phyloP scores from a whole-genome alignment of 2,797 vertebrate genomes.

The Gymnopithys bicolor region DNA sequence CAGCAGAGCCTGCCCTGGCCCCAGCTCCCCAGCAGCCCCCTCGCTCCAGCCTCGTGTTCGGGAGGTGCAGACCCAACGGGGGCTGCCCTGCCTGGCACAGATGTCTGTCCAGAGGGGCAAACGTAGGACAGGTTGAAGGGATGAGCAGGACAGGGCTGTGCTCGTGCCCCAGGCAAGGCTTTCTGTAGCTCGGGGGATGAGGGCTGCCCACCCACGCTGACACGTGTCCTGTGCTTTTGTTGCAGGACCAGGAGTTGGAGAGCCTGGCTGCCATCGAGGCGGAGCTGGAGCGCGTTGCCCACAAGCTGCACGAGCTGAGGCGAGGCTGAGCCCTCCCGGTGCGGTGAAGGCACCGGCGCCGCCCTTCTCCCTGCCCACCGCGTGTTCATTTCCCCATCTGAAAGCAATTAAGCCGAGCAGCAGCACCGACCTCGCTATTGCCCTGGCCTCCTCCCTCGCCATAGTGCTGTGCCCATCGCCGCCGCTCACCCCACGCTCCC shows the following conservation, averaged over 20 bases:
- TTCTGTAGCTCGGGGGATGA: accelerated
- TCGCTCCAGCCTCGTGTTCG: accelerated
- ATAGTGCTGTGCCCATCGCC: neutral
- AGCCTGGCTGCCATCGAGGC: slow-evolving; percentile 93
- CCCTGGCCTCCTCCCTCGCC: slow-evolving; percentile 24
- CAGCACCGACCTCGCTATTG: neutral
- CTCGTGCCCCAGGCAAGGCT: accelerated
- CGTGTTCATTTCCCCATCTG: neutral
- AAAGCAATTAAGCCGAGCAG: slow-evolving; percentile 17
- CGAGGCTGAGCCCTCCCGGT: slow-evolving; percentile 56
- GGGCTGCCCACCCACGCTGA: neutral
- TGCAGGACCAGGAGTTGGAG: slow-evolving; percentile 88
- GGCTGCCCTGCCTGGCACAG: neutral
- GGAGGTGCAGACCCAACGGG: accelerated
- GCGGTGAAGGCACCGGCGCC: neutral
- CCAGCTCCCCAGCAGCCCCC: accelerated
- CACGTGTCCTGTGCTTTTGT: neutral
- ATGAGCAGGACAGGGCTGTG: accelerated
- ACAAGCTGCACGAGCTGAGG: slow-evolving; percentile 89
- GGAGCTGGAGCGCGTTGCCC: slow-evolving; percentile 91
- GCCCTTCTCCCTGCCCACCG: neutral
- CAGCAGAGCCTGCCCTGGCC: accelerated
- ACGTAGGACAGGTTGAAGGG: neutral
- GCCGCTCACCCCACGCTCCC: slow-evolving; percentile 19
- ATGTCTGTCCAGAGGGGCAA: neutral